Percentiles rank a stretch among this genome's conserved stretches.
Evolutionary conservation across 1,140 invertebrate genomes (phyloP).

Genomic region (Trichonephila clavata): DNA sequence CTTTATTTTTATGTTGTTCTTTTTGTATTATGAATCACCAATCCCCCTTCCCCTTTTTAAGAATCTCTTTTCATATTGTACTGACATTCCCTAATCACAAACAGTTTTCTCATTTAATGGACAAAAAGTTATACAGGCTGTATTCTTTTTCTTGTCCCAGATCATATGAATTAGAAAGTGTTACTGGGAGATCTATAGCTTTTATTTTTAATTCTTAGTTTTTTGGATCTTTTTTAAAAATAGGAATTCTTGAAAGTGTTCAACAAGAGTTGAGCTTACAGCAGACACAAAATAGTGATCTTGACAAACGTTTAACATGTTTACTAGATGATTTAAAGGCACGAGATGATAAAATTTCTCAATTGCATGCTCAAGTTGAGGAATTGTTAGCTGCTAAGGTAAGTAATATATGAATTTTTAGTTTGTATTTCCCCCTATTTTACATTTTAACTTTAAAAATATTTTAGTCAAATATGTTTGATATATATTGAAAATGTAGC

Average conservation of each 20-base stretch:
- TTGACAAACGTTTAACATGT: slow-evolving; percentile 80
- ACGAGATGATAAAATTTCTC: slow-evolving; percentile 80
- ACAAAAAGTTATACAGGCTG: too few species aligned
- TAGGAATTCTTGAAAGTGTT: slow-evolving; percentile 80
- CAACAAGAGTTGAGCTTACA: slow-evolving; percentile 81
- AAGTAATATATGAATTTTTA: neutral
- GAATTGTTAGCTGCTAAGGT: slow-evolving; percentile 69
- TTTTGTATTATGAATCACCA: too few species aligned
- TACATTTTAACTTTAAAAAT: neutral
- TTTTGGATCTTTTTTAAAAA: slow-evolving; percentile 4
- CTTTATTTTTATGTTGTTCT: too few species aligned
- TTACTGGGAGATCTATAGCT: too few species aligned
- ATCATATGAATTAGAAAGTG: too few species aligned
- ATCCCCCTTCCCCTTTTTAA: too few species aligned
- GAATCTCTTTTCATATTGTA: too few species aligned
- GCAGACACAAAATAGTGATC: slow-evolving; percentile 79
- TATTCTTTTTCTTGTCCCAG: too few species aligned
- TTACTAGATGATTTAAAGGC: slow-evolving; percentile 78
- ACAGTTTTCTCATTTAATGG: too few species aligned
- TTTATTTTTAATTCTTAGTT: neutral
- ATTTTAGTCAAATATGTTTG: neutral
- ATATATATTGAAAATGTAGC: neutral
- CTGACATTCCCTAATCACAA: too few species aligned
- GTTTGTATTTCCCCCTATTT: neutral
- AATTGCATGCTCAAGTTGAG: slow-evolving; percentile 40